A percentile compares a stretch with the other conserved stretches of the same genome.
phyloP scores from a whole-genome alignment of 2,888 invertebrate species.

The Elysia crispata region DNA sequence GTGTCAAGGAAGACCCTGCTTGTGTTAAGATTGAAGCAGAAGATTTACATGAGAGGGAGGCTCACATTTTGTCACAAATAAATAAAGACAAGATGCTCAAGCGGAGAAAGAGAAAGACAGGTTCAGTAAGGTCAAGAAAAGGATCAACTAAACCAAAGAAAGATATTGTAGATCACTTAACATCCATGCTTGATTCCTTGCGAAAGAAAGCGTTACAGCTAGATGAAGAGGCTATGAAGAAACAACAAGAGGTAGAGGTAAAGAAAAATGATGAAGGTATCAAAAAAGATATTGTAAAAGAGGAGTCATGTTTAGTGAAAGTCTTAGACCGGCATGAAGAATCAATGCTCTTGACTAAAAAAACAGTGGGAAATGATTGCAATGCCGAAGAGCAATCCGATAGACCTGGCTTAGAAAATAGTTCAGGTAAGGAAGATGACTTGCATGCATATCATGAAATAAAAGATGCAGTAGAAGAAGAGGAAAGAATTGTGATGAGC shows the following conservation, averaged over 20 bases:
- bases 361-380: not conserved
- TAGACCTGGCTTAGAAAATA: too few species aligned
- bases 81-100: not conserved
- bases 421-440: too few species aligned
- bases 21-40: too few species aligned
- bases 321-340: not conserved
- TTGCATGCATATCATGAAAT: not conserved
- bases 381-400: not conserved
- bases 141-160: slow-evolving; percentile 11
- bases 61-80: too few species aligned
- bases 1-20: too few species aligned
- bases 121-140: not conserved
- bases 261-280: not conserved
- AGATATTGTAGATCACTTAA: slow-evolving; percentile 45
- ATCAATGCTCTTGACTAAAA: not conserved
- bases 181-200: slow-evolving; percentile 36
- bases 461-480: not conserved
- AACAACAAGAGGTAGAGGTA: slow-evolving; percentile 2
- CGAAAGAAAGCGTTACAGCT: slow-evolving; percentile 43
- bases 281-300: not conserved
- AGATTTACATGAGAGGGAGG: too few species aligned
- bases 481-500: not conserved
- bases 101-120: slow-evolving; percentile 33
- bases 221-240: slow-evolving; percentile 38
- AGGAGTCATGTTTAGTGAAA: not conserved